A percentile compares a stretch with the other conserved stretches of the same genome.
phyloP scores from a whole-genome alignment of 1,140 invertebrate species.

The Diabrotica undecimpunctata region DNA sequence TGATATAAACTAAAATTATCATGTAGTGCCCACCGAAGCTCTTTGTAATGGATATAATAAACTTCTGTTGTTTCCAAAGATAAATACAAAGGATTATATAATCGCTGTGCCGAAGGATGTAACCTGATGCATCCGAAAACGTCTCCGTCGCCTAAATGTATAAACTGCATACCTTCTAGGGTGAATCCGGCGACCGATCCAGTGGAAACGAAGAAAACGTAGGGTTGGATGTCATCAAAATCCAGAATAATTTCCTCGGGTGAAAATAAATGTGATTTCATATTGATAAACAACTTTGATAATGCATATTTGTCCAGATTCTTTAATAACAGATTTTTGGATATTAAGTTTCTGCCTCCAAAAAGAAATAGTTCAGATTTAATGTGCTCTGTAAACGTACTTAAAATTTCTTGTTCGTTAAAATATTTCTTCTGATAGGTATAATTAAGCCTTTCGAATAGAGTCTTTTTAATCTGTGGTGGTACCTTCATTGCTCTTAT shows the following conservation, averaged over 20 bases:
- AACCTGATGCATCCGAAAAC: slow-evolving; percentile 22
- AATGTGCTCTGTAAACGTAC: slow-evolving; percentile 27
- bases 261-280: slow-evolving; percentile 48
- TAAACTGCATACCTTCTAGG: slow-evolving; percentile 16
- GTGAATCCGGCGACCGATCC: slow-evolving; percentile 49
- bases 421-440: slow-evolving; percentile 26
- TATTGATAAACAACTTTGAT: slow-evolving; percentile 39
- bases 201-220: slow-evolving; percentile 49
- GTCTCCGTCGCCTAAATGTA: slow-evolving; percentile 25
- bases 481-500: slow-evolving; percentile 24
- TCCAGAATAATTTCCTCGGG: slow-evolving; percentile 49
- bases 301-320: slow-evolving; percentile 37
- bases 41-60: slow-evolving; percentile 19
- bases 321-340: slow-evolving; percentile 46
- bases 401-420: slow-evolving; percentile 27
- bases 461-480: slow-evolving; percentile 10
- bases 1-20: no score
- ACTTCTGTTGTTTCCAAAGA: slow-evolving; percentile 28
- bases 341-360: slow-evolving; percentile 44
- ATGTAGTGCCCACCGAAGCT: background rate
- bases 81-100: slow-evolving; percentile 8
- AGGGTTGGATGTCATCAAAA: slow-evolving; percentile 40
- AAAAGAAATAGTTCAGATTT: slow-evolving; percentile 47
- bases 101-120: background rate
- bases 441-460: slow-evolving; percentile 20